phyloP scores from a whole-genome alignment of 1,140 invertebrate species.

The Maniola jurtina region DNA sequence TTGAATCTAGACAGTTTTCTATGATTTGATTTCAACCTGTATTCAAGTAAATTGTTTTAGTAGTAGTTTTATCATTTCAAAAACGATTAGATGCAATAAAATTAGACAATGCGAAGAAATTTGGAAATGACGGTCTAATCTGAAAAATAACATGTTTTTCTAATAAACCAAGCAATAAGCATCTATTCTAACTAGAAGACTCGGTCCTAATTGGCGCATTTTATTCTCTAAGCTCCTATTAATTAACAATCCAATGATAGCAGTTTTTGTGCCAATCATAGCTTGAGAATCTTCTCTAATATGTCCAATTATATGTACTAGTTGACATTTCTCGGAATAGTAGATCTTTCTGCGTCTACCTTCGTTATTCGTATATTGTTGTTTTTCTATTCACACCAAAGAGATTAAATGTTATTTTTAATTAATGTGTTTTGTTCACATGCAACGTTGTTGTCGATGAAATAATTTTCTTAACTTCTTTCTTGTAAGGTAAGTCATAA shows the following conservation, averaged over 20 bases:
- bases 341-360: neutral
- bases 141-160: too few species aligned
- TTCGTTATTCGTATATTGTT: neutral
- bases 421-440: neutral
- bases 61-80: too few species aligned
- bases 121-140: too few species aligned
- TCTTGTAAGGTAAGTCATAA: too few species aligned
- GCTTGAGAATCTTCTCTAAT: neutral
- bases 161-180: too few species aligned
- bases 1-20: neutral
- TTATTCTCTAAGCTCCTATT: constrained; percentile 17
- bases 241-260: constrained; percentile 19
- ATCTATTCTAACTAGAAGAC: neutral
- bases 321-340: constrained; percentile 20
- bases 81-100: too few species aligned
- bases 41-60: too few species aligned
- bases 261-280: neutral
- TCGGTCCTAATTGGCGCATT: constrained; percentile 8
- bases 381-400: neutral
- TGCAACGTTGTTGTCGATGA: neutral
- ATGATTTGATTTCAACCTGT: neutral
- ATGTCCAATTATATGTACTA: constrained; percentile 11
- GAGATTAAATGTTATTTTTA: neutral
- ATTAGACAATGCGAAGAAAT: too few species aligned
- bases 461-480: too few species aligned